Base-by-base conservation (phyloP, 1,140 invertebrate genomes). In the Bombus difficillimus region DNA sequence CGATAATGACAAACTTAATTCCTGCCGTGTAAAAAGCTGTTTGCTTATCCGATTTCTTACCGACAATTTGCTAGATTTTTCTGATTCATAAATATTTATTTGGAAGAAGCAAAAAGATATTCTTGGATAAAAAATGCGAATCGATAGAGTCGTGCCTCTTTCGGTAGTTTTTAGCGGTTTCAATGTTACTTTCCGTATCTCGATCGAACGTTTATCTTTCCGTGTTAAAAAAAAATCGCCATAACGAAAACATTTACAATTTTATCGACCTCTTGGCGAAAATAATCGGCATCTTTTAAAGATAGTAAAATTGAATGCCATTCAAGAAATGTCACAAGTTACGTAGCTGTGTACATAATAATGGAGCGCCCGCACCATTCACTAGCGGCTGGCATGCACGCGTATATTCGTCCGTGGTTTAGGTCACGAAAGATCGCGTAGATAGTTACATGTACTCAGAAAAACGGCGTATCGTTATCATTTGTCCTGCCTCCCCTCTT, bases 371-470 rank as follows among this genome's bases (percentile, higher is more conserved):
- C 9, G 72, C 34, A 34, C 43, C 18, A 64, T 41, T 64, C 57
- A 32, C 37, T 41, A 6, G 39, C 12, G 32, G 13, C 34, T n/a
- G 47, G 6, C 10, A 57, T 34, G 22, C 22, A 10, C 72, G 32
- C 12, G 32, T 28, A 47, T 77, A n/a, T 22, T 77, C 53, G 53
- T 74, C 39, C 43, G 74, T 73, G 34, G 66, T 68, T 76, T 77
- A 76, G 85, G 74, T 86, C 80, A 86, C 74, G 85, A 83, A 81
- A 83, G 74, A 86, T 86, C 80, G 85, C 81, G 80, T 86, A 82
- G 81, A 83, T 86, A 86, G 41, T 47, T 83, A 75, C 53, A 66
- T 62, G 34, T 41, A 53, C 4, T 37, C 73, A 28, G 43, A 77
- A 68, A 78, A 77, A 68, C 47, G 72, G 12, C 57, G 25, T 83